A percentile compares a stretch with the other conserved stretches of the same genome.
Conservation (phyloP, 2,888 invertebrate genomes). For the Hipparchia semele region DNA sequence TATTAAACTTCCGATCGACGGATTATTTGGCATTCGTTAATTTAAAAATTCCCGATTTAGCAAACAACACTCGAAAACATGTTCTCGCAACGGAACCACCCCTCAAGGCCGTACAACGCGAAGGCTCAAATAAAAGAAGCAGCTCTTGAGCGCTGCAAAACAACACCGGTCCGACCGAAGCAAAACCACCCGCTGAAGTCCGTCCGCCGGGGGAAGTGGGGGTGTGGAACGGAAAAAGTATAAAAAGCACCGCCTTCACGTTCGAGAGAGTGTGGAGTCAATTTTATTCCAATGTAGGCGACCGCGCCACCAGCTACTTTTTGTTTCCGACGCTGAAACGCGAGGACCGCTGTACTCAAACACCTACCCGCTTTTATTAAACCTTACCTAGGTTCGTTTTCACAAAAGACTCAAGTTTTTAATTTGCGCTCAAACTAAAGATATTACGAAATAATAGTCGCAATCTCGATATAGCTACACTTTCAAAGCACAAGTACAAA, state of each 20-base stretch:
- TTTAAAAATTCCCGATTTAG: constrained; percentile 77
- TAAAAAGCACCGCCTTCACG: constrained; percentile 79
- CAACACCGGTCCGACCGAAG: constrained; percentile 80
- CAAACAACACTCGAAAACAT: constrained; percentile 75
- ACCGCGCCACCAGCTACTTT: constrained; percentile 80
- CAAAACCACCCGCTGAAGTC: constrained; percentile 83
- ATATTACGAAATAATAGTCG: neutral
- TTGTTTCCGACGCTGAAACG: constrained; percentile 81
- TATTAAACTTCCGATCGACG: constrained; percentile 56
- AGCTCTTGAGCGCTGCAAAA: constrained; percentile 81
- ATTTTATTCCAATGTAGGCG: constrained; percentile 83
- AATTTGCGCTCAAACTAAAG: constrained; percentile 30
- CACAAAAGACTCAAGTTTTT: constrained; percentile 44
- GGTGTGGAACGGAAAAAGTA: constrained; percentile 61
- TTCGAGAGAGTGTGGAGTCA: constrained; percentile 83
- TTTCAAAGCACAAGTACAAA: neutral
- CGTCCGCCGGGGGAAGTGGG: constrained; percentile 54
- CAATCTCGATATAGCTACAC: neutral
- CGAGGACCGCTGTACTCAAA: constrained; percentile 79
- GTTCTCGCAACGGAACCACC: constrained; percentile 69
- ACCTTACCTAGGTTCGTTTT: constrained; percentile 56
- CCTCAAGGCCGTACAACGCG: constrained; percentile 77
- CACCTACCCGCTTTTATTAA: constrained; percentile 81
- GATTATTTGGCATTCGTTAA: constrained; percentile 73
- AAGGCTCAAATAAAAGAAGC: constrained; percentile 82